Evolutionary conservation across 2,113 vertebrate genomes (phyloP).

Genomic region (Myiozetetes cayanensis): DNA sequence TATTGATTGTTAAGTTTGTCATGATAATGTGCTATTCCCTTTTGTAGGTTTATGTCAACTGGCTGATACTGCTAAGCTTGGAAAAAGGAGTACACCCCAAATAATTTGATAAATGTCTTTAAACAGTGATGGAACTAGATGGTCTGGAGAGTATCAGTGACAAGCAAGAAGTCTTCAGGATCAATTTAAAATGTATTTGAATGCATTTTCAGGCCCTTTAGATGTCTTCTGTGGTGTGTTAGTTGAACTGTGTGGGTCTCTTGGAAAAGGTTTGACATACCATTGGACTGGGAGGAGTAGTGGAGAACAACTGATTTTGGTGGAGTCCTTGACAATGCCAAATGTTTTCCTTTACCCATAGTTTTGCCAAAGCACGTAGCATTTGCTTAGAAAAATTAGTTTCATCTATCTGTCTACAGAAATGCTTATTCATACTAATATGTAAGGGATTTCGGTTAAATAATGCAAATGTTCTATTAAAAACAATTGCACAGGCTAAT

Average conservation of each 20-base stretch:
- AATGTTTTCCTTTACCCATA: background rate
- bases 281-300: background rate
- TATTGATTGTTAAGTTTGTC: conserved; percentile 10
- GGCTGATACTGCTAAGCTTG: background rate
- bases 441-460: background rate
- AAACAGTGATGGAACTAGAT: background rate
- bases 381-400: background rate
- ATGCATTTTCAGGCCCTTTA: background rate
- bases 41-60: background rate
- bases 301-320: background rate
- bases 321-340: background rate
- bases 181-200: background rate
- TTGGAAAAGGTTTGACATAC: background rate
- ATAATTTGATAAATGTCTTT: background rate
- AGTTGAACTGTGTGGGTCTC: background rate
- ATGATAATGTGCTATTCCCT: background rate
- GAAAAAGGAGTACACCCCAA: background rate
- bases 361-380: background rate
- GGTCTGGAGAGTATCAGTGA: background rate
- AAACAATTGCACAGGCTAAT: background rate
- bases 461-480: background rate
- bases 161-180: background rate
- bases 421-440: background rate
- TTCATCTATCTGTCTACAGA: background rate
- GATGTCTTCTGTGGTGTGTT: background rate